A percentile compares a stretch with the other conserved stretches of the same genome.
Evolutionary conservation across 1,140 invertebrate species (phyloP).

Genomic region (Drosophila bifasciata): DNA sequence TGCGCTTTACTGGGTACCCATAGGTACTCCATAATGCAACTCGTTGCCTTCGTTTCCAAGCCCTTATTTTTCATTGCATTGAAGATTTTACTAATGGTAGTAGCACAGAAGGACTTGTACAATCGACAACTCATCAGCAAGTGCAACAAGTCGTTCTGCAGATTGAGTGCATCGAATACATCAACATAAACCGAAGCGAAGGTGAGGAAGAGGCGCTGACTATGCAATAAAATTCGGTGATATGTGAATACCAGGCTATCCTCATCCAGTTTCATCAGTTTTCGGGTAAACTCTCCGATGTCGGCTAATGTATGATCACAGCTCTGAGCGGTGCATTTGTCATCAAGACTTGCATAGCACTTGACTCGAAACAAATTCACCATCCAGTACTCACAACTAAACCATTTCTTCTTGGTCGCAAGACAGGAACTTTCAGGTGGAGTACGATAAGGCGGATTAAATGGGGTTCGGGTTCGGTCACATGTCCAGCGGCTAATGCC

Average conservation of each 20-base stretch:
- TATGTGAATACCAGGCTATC: too few relatives aligned
- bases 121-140: constrained; percentile 42
- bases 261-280: too few relatives aligned
- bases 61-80: constrained; percentile 5
- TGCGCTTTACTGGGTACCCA: constrained; percentile 29
- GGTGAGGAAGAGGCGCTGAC: neutral
- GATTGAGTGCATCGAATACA: constrained; percentile 27
- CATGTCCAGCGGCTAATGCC: neutral
- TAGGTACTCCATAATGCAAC: constrained; percentile 13
- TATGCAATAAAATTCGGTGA: too few relatives aligned
- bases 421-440: too few relatives aligned
- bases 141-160: constrained; percentile 23
- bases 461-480: neutral
- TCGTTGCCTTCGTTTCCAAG: constrained; percentile 1
- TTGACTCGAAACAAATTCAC: constrained; percentile 38
- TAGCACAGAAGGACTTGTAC: constrained; percentile 19
- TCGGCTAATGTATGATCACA: constrained; percentile 41
- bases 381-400: neutral
- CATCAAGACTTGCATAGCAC: constrained; percentile 35
- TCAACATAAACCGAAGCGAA: constrained; percentile 21
- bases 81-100: constrained; percentile 7
- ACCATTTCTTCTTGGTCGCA: neutral
- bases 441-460: constrained; percentile 39
- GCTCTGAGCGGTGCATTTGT: neutral
- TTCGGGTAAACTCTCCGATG: constrained; percentile 2